These are phyloP conservation scores for Pentamera pediparva DNA, from an alignment of 53 echinoderm and acorn worm genomes.

Conservation along the genomic window DNA sequence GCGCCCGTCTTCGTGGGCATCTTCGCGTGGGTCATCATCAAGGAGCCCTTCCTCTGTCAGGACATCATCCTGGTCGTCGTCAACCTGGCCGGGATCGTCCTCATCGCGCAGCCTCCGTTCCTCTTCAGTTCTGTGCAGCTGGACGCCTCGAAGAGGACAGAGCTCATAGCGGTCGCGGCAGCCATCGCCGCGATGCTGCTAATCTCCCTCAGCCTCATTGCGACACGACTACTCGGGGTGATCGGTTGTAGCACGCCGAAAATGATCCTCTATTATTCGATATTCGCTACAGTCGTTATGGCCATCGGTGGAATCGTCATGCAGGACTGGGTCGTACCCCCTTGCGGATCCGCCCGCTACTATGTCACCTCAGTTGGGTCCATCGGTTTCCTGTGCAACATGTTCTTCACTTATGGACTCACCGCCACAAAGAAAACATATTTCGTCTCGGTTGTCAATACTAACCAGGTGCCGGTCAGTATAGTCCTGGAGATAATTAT, in stretches of 20 bases:
- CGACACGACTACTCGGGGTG: background rate
- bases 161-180: background rate
- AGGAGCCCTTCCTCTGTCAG: background rate
- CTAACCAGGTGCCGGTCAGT: background rate
- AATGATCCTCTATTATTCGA: conserved; percentile 6
- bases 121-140: background rate
- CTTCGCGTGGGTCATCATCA: conserved; percentile 11
- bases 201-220: background rate
- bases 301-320: background rate
- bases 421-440: conserved; percentile 2
- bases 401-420: background rate
- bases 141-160: background rate
- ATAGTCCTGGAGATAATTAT: conserved; percentile 6
- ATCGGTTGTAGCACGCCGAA: conserved; percentile 2
- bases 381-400: background rate
- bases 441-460: conserved; percentile 11
- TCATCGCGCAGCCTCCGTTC: conserved; percentile 17
- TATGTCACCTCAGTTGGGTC: background rate
- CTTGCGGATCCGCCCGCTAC: background rate
- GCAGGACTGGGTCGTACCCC: conserved; percentile 1
- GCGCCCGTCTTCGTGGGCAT: conserved; percentile 19
- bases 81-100: background rate
- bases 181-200: background rate
- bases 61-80: background rate
- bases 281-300: background rate